These are phyloP conservation scores for Anolis apletophallus DNA, from an alignment of 2,797 vertebrate genomes.

Conservation along the genomic window DNA sequence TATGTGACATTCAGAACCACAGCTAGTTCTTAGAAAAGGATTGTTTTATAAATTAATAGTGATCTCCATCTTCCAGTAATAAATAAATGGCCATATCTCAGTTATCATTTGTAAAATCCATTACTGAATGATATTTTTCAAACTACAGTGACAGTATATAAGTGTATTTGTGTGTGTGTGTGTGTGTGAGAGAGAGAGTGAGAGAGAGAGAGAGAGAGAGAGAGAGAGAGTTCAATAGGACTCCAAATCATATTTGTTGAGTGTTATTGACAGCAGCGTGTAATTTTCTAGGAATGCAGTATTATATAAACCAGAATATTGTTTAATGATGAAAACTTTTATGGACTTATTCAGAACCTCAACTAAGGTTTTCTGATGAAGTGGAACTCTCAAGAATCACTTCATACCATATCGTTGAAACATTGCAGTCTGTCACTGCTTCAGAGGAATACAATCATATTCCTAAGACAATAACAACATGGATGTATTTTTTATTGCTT, in stretches of 20 bases:
- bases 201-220: too few species aligned
- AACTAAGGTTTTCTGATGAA: background rate
- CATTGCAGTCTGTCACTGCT: background rate
- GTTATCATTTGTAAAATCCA: background rate
- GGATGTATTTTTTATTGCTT: background rate
- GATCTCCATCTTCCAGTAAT: background rate
- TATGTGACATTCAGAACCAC: slow-evolving; percentile 1
- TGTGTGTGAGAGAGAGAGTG: too few species aligned
- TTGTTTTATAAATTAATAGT: background rate
- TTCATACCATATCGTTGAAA: background rate
- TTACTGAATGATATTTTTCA: background rate
- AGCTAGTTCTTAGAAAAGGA: slow-evolving; percentile 5
- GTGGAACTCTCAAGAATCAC: background rate
- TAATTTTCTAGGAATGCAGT: background rate
- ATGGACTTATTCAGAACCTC: background rate
- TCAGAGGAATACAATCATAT: background rate
- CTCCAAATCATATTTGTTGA: too few species aligned
- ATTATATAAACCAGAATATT: slow-evolving; percentile 9
- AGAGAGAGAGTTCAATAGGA: too few species aligned
- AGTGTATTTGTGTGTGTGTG: too few species aligned
- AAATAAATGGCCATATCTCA: background rate
- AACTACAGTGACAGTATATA: background rate
- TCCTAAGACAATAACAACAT: background rate
- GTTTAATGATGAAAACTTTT: background rate
- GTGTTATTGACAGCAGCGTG: background rate